Evolutionary conservation across 2,888 invertebrate species (phyloP).

Genomic region (Operophtera brumata): DNA sequence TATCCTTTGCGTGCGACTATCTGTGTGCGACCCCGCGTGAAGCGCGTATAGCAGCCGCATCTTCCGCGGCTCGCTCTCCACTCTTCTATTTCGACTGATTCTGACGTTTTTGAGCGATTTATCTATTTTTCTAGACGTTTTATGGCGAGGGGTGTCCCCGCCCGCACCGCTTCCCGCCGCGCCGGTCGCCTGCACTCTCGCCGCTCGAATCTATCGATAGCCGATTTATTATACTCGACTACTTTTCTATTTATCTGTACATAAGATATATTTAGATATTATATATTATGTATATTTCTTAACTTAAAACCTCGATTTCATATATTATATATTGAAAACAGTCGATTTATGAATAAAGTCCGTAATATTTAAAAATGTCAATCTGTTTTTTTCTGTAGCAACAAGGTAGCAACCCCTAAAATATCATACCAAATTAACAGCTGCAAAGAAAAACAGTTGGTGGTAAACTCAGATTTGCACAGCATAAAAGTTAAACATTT

Average conservation of each 20-base stretch:
- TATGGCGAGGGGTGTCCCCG: conserved; percentile 79
- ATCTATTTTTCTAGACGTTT: conserved; percentile 81
- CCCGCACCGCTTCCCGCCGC: conserved; percentile 78
- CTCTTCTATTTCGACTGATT: conserved; percentile 77
- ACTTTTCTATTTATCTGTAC: conserved; percentile 81
- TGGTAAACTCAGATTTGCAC: too few relatives aligned
- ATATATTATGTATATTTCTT: conserved; percentile 80
- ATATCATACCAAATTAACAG: too few relatives aligned
- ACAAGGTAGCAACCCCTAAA: neutral
- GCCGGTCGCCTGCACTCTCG: conserved; percentile 79
- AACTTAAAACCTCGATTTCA: conserved; percentile 78
- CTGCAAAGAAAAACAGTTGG: too few relatives aligned
- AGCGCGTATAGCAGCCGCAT: conserved; percentile 40
- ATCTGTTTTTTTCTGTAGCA: conserved; percentile 31
- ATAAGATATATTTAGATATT: conserved; percentile 81
- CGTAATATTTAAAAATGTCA: conserved; percentile 52
- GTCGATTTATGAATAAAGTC: conserved; percentile 79
- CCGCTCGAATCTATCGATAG: conserved; percentile 79
- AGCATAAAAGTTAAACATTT: too few relatives aligned
- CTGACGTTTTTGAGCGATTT: conserved; percentile 80
- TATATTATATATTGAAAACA: conserved; percentile 79
- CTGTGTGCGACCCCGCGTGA: neutral
- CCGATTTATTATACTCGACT: conserved; percentile 78
- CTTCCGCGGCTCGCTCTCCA: conserved; percentile 49
- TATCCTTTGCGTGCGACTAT: conserved; percentile 23